Base-by-base conservation (phyloP, 2,113 vertebrate genomes). In the Paradoxurus hermaphroditus region DNA sequence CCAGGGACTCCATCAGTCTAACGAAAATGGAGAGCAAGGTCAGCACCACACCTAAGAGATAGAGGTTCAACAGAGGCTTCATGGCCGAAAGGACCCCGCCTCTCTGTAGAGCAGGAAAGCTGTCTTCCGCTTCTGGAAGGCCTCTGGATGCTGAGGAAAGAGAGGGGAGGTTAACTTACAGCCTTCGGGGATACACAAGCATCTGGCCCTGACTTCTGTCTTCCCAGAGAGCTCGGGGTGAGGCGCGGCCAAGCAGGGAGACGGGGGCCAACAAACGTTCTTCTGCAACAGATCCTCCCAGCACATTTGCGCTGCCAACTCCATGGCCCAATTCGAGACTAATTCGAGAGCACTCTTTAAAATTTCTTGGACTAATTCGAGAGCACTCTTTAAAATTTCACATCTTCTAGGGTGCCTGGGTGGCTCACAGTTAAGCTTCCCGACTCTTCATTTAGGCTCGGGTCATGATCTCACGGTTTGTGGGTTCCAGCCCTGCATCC, bases 21-120 rank as follows among this genome's bases (percentile, higher is more conserved):
- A 97, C 21, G 2, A 98, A 97, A 65, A 97, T 53, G 27, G 97
- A 98, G 2, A 98, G 90, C 18, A 98, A 31, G 2, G 97, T 94
- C 53, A 98, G 16, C 34, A 90, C 31, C 39, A 96, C 56, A 10
- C 98, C 98, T 41, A 98, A n/a, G 23, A 98, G 68, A 86, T 98
- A 98, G 21, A 98, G 87, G 81, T 85, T 97, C 68, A 98, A 46
- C 62, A 97, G 3, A 19, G 56, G 65, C 78, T 89, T 97, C 98
- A 97, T 98, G 83, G 93, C 62, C n/a, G 82, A 36, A 68, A 56
- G 29, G 8, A 62, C 29, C 25, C 49, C 19, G 27, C 29, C 86
- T 51, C 63, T 91, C 2, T 31, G 49, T 51, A 86, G 85, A 84
- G 29, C 27, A 51, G 91, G 3, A 70, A 59, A 73, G n/a, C 15